Conservation (phyloP, 2,113 vertebrate species). For the Melozone crissalis region DNA sequence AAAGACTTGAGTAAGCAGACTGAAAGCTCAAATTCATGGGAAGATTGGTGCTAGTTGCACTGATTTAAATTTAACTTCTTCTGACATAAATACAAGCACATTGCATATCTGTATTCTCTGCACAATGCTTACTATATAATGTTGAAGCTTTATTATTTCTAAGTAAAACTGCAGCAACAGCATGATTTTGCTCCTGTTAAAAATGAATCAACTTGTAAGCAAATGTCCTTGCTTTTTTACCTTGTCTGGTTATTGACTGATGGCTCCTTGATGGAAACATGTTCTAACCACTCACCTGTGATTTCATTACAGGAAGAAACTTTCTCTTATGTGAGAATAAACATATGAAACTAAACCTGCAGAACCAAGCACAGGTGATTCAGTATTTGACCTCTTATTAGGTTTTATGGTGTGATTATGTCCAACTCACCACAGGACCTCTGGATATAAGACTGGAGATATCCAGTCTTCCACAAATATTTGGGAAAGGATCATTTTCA, state of each 20-base stretch:
- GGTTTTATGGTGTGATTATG: neutral
- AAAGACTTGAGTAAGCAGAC: neutral
- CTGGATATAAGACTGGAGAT: neutral
- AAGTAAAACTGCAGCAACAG: neutral
- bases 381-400: neutral
- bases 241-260: neutral
- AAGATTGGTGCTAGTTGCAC: neutral
- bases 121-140: neutral
- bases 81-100: neutral
- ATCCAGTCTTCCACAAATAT: neutral
- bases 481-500: accelerated
- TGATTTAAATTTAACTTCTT: neutral
- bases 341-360: neutral
- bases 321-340: neutral
- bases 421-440: neutral
- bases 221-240: neutral
- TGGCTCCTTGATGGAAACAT: neutral
- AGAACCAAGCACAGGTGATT: neutral
- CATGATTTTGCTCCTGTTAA: neutral
- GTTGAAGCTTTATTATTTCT: neutral
- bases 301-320: neutral
- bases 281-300: neutral
- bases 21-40: neutral
- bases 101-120: neutral
- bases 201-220: neutral